These are phyloP conservation scores for Diadema setosum DNA, from an alignment of 35 echinoderm and acorn worm genomes.

Conservation along the genomic window DNA sequence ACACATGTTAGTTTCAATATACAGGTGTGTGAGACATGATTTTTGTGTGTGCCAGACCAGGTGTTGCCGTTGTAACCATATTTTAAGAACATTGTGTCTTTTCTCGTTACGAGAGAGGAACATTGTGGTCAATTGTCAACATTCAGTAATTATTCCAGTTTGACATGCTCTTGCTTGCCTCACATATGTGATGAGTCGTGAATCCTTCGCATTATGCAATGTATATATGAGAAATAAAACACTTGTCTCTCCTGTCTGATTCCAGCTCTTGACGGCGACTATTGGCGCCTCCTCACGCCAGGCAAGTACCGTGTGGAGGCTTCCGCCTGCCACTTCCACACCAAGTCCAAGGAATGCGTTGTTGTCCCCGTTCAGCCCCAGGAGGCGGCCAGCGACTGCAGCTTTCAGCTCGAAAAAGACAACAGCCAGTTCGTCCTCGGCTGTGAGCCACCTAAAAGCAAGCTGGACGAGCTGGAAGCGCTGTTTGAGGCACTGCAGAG, in stretches of 20 bases:
- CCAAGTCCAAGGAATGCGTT: slow-evolving; percentile 13
- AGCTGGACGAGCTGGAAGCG: not conserved
- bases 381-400: slow-evolving; percentile 22
- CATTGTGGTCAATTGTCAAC: not conserved
- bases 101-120: no score
- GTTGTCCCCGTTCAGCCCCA: not conserved
- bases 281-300: slow-evolving; percentile 57
- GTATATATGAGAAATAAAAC: no score
- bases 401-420: slow-evolving; percentile 28
- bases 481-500: not conserved
- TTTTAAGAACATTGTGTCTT: no score
- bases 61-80: no score
- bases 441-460: not conserved
- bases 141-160: not conserved
- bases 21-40: no score
- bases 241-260: not conserved
- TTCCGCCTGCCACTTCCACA: not conserved
- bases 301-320: slow-evolving; percentile 40
- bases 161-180: no score
- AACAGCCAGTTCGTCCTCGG: no score
- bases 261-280: slow-evolving; percentile 64
- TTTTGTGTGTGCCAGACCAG: no score
- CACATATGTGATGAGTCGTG: no score
- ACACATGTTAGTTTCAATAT: no score
- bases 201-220: no score